phyloP scores from a whole-genome alignment of 2,888 invertebrate species.

The Chorisops tibialis region DNA sequence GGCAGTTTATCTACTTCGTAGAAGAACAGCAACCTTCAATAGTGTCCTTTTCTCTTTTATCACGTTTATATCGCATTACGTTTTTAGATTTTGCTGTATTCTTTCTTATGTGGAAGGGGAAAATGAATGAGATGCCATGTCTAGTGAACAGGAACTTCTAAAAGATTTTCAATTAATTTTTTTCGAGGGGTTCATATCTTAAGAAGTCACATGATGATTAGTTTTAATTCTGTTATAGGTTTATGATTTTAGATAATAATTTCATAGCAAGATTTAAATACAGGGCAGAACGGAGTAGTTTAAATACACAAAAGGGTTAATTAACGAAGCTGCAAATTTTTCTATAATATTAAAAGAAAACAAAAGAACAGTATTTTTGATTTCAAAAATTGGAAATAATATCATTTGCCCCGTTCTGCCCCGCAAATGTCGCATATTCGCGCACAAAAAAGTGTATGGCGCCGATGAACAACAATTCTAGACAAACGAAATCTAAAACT shows the following conservation, averaged over 20 bases:
- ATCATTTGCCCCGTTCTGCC: no score
- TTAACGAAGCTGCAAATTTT: no score
- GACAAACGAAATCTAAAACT: no score
- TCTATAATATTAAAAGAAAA: no score
- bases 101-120: background rate
- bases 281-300: no score
- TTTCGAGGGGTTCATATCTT: slow-evolving; percentile 18
- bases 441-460: no score
- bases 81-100: background rate
- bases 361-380: no score
- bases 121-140: slow-evolving; percentile 10
- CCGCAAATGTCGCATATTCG: no score
- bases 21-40: background rate
- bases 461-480: no score
- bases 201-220: slow-evolving; percentile 17
- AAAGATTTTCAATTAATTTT: slow-evolving; percentile 19
- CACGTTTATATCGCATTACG: background rate
- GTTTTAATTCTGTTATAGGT: slow-evolving; percentile 24
- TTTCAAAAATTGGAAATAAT: no score
- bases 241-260: slow-evolving; percentile 24
- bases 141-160: slow-evolving; percentile 14
- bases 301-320: no score
- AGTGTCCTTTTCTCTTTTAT: background rate
- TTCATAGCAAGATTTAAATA: no score
- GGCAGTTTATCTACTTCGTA: background rate